A percentile compares a stretch with the other conserved stretches of the same genome.
phyloP scores from a whole-genome alignment of 2,888 invertebrate species.

The Andrena dorsata region DNA sequence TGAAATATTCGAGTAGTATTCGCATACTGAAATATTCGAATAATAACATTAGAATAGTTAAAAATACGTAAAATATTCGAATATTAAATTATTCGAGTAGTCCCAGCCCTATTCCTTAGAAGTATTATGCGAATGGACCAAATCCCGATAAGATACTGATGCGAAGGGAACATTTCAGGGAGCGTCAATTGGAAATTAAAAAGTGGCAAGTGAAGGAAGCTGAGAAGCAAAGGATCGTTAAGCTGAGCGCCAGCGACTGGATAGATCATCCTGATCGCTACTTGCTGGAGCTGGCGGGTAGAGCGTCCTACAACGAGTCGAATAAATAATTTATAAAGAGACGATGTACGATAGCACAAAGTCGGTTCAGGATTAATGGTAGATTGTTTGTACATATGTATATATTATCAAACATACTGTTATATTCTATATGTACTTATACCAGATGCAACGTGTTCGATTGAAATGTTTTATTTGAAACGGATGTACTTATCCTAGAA shows the following conservation, averaged over 20 bases:
- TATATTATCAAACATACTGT: conserved; percentile 58
- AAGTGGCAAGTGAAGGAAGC: conserved; percentile 96
- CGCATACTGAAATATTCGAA: no score
- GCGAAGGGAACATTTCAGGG: conserved; percentile 85
- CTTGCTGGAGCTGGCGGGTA: conserved; percentile 94
- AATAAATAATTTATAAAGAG: conserved; percentile 84
- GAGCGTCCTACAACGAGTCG: conserved; percentile 92
- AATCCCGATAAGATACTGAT: background rate
- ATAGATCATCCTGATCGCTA: conserved; percentile 98
- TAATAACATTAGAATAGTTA: no score
- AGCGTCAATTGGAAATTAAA: conserved; percentile 94
- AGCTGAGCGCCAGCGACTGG: conserved; percentile 96
- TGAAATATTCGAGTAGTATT: no score
- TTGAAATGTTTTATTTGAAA: conserved; percentile 28
- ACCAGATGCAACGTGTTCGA: conserved; percentile 29
- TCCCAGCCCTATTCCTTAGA: no score
- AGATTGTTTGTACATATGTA: conserved; percentile 72
- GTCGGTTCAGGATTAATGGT: conserved; percentile 49
- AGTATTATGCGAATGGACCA: background rate
- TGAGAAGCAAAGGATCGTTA: conserved; percentile 94
- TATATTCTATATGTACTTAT: conserved; percentile 63
- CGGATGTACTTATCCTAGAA: conserved; percentile 32
- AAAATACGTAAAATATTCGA: no score
- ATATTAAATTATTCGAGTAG: no score
- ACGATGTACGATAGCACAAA: conserved; percentile 34